Evolutionary conservation across 2,797 vertebrate species (phyloP), one percentile per base, ranked within the genome.

Genomic region (Vultur gryphus): DNA sequence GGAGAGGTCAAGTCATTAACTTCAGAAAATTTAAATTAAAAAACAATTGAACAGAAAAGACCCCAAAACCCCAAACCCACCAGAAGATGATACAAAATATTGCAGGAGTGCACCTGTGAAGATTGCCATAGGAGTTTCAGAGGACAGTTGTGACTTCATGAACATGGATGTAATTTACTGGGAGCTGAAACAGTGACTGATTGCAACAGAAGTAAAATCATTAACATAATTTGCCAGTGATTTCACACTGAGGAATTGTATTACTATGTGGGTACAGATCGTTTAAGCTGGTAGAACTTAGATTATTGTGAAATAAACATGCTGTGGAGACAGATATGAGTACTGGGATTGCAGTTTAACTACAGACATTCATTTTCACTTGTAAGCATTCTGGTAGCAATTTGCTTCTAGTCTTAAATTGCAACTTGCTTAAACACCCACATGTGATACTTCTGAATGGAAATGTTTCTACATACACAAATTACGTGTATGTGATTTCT

Each of bases 381-480:
- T 96, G 29, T 91, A 89, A 83, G 77, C 81, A 67, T 94, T 95
- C 81, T 96, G 69, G 78, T 75, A 90, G 43, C 57, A 71, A 55
- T 46, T 97, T 87, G 46, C 57, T 82, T 95, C 54, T 81, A 20
- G 43, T 87, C 71, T 73, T 51, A 90, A 96, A 91, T 33, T 93
- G 23, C 26, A 87, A 4, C 52, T 89, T 92, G 62, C 66, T 65
- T 51, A 75, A 93, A 79, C 43, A 80, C 37, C 46, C 55, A 41
- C 28, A 35, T 80, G 73, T 84, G 54, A 31, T 92, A 54, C 70
- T 81, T 89, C 41, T 48, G 83, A 88, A 76, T 1, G 2, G 84
- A 97, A 95, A 76, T 78, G 81, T 97, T 97, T 95, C 84, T 95
- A 19, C 62, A 9, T 89, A 70, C n/a, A 33, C 29, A 86, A 59